Conservation (phyloP, 2,888 invertebrate genomes). For the Cephus pulcher region DNA sequence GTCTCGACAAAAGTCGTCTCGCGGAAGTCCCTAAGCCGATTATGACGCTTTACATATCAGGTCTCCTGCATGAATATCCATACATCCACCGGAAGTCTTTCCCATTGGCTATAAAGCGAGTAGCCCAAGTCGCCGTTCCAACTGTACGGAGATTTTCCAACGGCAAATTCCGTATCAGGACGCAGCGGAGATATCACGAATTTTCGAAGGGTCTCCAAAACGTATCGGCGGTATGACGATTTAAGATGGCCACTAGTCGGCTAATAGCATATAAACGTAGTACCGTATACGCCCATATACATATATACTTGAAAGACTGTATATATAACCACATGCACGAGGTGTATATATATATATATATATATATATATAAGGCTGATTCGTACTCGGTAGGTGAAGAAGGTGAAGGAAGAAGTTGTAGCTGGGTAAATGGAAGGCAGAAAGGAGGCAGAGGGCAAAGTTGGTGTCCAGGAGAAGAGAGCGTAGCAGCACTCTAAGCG, state of each 20-base stretch:
- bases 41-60: constrained; percentile 29
- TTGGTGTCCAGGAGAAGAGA: constrained; percentile 40
- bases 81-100: constrained; percentile 1
- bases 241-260: background rate
- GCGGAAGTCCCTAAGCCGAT: constrained; percentile 32
- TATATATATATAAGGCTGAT: background rate
- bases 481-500: constrained; percentile 41
- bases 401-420: constrained; percentile 1
- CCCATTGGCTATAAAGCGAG: background rate
- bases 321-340: background rate
- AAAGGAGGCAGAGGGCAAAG: constrained; percentile 39
- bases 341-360: background rate
- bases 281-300: background rate
- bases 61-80: constrained; percentile 19
- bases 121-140: background rate
- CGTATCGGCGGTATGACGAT: background rate
- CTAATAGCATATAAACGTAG: background rate
- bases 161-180: too few species aligned
- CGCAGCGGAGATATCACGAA: too few species aligned
- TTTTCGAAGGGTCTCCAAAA: background rate
- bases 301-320: too few species aligned
- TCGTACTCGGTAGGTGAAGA: background rate
- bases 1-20: background rate
- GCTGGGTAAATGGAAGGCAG: constrained; percentile 17
- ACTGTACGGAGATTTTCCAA: background rate